Percentiles rank a stretch among this genome's conserved stretches.
Conservation (phyloP, 2,113 vertebrate species). For the Sorex fumeus region DNA sequence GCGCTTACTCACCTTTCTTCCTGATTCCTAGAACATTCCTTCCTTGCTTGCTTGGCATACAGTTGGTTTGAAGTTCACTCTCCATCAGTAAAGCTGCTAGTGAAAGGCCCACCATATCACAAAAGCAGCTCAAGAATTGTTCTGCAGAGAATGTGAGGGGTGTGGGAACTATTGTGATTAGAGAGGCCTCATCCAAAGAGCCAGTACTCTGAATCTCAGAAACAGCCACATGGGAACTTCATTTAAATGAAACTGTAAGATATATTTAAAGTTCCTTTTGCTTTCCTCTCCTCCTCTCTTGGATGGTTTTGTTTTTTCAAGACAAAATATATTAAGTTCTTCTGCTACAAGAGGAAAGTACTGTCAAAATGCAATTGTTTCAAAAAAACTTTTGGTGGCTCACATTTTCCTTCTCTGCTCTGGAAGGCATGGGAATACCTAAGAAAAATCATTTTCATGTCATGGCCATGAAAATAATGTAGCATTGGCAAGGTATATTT, state of each 20-base stretch:
- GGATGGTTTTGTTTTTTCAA: neutral
- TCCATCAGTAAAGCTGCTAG: neutral
- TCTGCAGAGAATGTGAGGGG: neutral
- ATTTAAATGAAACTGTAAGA: constrained; percentile 52
- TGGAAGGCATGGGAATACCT: neutral
- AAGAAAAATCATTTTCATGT: too few relatives aligned
- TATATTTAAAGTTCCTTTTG: constrained; percentile 12
- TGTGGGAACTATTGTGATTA: neutral
- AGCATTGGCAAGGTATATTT: neutral
- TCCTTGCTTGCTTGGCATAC: neutral
- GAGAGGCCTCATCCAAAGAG: neutral
- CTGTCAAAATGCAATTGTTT: constrained; percentile 58
- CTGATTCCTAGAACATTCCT: neutral
- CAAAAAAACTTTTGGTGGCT: constrained; percentile 37
- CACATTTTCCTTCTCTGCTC: constrained; percentile 41
- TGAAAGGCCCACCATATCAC: neutral
- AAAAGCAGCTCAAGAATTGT: neutral
- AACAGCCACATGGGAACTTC: neutral
- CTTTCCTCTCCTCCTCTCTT: constrained; percentile 29
- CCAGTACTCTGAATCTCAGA: neutral
- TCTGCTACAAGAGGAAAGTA: constrained; percentile 45
- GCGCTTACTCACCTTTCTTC: neutral
- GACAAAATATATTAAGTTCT: constrained; percentile 18
- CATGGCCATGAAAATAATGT: neutral
- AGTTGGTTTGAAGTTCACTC: neutral